Base-by-base conservation (phyloP, 2,113 vertebrate genomes). In the Vireo altiloquus region DNA sequence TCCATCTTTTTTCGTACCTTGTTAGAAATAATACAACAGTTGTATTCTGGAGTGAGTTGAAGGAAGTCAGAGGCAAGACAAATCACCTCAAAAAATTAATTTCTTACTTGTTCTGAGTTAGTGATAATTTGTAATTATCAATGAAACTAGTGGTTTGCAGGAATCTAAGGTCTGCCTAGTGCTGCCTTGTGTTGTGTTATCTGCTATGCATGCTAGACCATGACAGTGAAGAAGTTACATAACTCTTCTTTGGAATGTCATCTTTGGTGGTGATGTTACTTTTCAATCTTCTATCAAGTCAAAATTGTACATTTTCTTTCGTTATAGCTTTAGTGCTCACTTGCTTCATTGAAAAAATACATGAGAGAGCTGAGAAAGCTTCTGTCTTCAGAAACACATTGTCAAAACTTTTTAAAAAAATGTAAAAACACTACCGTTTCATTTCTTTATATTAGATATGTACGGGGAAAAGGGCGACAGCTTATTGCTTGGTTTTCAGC, bases 121-220 rank as follows among this genome's bases (percentile, higher is more conserved):
- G 5, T 78, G 65, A 50, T 60, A 46, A 56, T 61, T 65, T 70
- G 11, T 31, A 30, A n/a, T n/a, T n/a, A n/a, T n/a, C n/a, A n/a
- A 12, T 47, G n/a, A 78, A 82, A 35, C 52, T 21, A 74, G 44
- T 50, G 59, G 10, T 83, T 53, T 20, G 7, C 19, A 27, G 44
- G 16, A 40, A 22, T 37, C 12, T 59, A 37, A 70, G 65, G 6
- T 15, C 59, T 91, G 20, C 54, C 27, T 70, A 8, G 12, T 50
- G 33, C 35, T 81, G 39, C 54, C 35, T 85, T 0, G 0, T 21
- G 35, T 56, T 15, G 7, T 9, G 11, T 69, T 33, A 18, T 8
- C 24, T 39, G 11, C n/a, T 54, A 22, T 22, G 16, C 3, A 2
- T 72, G 11, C 5, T 56, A 52, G 30, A 42, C 27, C 7, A 2